phyloP scores from a whole-genome alignment of 2,888 invertebrate genomes.

The Brenthis ino region DNA sequence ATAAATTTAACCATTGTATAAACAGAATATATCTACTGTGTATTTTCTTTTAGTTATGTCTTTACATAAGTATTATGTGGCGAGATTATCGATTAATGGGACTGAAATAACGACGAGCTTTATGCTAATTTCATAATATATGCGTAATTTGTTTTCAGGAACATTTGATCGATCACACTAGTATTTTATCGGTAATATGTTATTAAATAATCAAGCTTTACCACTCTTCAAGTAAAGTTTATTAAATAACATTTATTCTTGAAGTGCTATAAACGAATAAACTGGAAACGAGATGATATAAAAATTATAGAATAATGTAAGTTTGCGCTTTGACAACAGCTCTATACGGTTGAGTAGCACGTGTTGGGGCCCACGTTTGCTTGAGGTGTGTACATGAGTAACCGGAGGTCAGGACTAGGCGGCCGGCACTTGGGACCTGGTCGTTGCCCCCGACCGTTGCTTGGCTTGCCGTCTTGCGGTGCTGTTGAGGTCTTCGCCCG shows the following conservation, averaged over 20 bases:
- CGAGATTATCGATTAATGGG: slow-evolving; percentile 20
- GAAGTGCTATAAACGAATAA: too few species aligned
- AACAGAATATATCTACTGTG: slow-evolving; percentile 10
- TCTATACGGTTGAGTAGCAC: slow-evolving; percentile 18
- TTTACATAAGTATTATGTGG: slow-evolving; percentile 4
- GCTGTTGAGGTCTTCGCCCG: slow-evolving; percentile 80
- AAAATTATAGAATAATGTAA: background rate
- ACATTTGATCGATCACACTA: slow-evolving; percentile 14
- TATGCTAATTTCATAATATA: slow-evolving; percentile 29
- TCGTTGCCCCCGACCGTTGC: slow-evolving; percentile 82
- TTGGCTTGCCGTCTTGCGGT: slow-evolving; percentile 65
- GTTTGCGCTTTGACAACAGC: background rate
- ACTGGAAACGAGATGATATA: too few species aligned
- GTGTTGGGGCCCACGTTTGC: slow-evolving; percentile 31
- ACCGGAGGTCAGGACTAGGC: slow-evolving; percentile 61
- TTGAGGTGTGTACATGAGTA: slow-evolving; percentile 35
- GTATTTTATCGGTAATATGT: background rate
- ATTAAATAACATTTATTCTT: too few species aligned
- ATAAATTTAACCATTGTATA: slow-evolving; percentile 51
- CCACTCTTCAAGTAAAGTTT: too few species aligned
- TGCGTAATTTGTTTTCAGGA: slow-evolving; percentile 20
- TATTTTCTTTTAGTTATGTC: slow-evolving; percentile 34
- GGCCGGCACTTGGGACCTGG: slow-evolving; percentile 65
- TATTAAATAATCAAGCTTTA: too few species aligned
- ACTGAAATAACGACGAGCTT: slow-evolving; percentile 11